These are phyloP conservation scores for Clarias laeviceps DNA, from an alignment of 2,797 vertebrate species.

Conservation along the genomic window DNA sequence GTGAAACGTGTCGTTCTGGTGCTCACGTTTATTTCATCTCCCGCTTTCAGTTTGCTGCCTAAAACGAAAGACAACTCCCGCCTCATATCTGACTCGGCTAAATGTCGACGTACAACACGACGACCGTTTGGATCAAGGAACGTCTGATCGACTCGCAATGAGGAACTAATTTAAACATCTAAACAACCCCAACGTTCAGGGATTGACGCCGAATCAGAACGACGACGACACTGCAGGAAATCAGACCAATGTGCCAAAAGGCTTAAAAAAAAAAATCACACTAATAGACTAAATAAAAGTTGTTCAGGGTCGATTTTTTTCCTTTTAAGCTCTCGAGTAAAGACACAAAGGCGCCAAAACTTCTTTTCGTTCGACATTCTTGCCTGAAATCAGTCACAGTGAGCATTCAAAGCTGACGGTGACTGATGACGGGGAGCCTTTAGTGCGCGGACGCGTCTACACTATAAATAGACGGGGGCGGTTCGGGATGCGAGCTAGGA, in stretches of 20 bases:
- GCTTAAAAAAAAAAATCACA: neutral
- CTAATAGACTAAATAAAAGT: neutral
- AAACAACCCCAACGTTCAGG: neutral
- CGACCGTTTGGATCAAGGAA: no score
- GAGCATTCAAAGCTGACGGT: slow-evolving; percentile 39
- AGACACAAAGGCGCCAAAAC: neutral
- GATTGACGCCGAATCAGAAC: neutral
- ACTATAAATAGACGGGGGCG: slow-evolving; percentile 68
- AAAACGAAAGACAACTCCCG: no score
- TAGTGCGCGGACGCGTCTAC: slow-evolving; percentile 61
- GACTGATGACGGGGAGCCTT: slow-evolving; percentile 59
- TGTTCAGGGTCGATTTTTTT: slow-evolving; percentile 5
- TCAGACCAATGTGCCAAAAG: neutral
- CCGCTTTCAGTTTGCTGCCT: no score
- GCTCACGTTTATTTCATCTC: neutral
- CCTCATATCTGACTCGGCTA: no score
- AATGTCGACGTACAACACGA: no score
- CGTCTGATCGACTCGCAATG: no score
- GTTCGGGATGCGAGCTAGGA: slow-evolving; percentile 70
- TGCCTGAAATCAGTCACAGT: slow-evolving; percentile 42
- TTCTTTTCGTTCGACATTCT: neutral
- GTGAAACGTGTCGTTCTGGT: neutral
- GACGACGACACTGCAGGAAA: neutral
- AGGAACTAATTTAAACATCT: no score
- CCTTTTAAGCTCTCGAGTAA: neutral